Base-by-base conservation (phyloP, 2,888 invertebrate genomes). In the Steromphala cineraria region DNA sequence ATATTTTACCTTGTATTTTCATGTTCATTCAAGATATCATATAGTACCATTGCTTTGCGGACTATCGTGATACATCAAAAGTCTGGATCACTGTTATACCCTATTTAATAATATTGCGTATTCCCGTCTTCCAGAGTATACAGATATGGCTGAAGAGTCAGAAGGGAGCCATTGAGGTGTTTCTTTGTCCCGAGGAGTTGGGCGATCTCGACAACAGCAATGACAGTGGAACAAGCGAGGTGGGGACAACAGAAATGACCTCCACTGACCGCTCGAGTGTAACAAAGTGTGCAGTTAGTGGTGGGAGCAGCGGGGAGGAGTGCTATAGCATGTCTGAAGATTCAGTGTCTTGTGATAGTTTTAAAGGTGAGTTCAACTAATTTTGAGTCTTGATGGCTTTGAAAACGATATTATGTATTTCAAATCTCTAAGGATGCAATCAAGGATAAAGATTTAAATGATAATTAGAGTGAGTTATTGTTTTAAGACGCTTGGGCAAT, bases 161-260 rank as follows among this genome's bases (percentile, higher is more conserved):
- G 89, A 96, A 96, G 87, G 98, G 97, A 81, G 97, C 98, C 94
- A 98, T 98, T 88, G 98, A 98, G 94, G 98, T 98, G 82, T 98
- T 97, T 95, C 95, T 98, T 85, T 98, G 98, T 95, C 98, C 98
- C 75, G 98, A 98, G 90, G 96, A 95, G 90, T 95, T 84, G 2
- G 79, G 21, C 0, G 84, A 82, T 15, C 24, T 53, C 3, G 76
- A 76, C 28, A 76, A 53, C 28, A 76, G 53, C 55, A 76, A 76
- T n/a, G 76, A 76, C n/a, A 76, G 76, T 55, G 28, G 31, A 10
- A 19, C 71, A 31, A 71, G 71, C 13, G 71, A 71, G 10, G 24
- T 15, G 3, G 15, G 36, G 17, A 71, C 71, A 17, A 31, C 40
- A 4, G 53, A 53, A 36, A 24, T 17, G 8, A 55, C 53, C 4